phyloP scores from a whole-genome alignment of 30 jellyfish, hydroid and myxozoan species.

The Hydra vulgaris region DNA sequence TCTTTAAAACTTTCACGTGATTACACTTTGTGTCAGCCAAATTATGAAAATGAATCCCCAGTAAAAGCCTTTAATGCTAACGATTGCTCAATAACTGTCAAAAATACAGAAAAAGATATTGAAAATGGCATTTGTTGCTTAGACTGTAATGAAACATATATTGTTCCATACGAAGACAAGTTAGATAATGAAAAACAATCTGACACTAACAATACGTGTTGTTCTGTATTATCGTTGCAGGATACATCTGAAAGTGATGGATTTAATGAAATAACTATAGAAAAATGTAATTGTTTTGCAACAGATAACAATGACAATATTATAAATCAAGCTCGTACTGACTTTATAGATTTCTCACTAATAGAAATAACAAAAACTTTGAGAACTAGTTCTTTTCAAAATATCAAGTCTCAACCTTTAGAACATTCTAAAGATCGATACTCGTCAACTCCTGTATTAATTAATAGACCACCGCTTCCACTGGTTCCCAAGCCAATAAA shows the following conservation, averaged over 20 bases:
- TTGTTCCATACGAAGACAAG: not conserved
- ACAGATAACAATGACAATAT: not conserved
- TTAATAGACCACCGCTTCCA: conserved; percentile 27
- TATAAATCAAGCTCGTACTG: not conserved
- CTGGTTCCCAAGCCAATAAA: conserved; percentile 21
- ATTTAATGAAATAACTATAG: conserved; percentile 7
- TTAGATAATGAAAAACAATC: not conserved
- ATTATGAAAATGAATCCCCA: not conserved
- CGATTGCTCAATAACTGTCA: not conserved
- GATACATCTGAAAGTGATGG: conserved; percentile 16
- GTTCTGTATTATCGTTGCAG: conserved; percentile 1
- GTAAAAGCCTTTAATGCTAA: not conserved
- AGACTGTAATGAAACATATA: not conserved
- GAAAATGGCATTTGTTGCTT: not conserved
- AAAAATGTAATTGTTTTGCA: not conserved
- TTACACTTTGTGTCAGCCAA: conserved; percentile 45
- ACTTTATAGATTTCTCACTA: not conserved
- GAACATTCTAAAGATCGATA: not conserved
- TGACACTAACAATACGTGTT: not conserved
- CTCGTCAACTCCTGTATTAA: conserved; percentile 12
- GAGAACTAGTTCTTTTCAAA: not conserved
- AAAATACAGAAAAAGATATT: not conserved
- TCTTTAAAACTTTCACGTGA: conserved; percentile 77
- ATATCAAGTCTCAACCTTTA: not conserved
- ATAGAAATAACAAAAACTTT: not conserved